These are phyloP conservation scores for Prinia subflava DNA, from an alignment of 2,113 vertebrate species.

Conservation along the genomic window DNA sequence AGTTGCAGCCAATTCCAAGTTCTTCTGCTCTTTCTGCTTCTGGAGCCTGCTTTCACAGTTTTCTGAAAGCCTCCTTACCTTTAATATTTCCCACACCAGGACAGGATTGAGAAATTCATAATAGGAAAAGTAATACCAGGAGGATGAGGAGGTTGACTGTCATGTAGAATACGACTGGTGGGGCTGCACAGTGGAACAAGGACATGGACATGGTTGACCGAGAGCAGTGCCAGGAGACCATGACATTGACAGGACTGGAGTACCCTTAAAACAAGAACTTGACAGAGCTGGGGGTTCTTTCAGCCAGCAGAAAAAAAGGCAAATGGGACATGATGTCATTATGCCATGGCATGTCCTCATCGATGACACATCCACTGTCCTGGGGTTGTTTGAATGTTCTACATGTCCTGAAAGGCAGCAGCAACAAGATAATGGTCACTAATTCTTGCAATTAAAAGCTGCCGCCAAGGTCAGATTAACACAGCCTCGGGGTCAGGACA, in stretches of 20 bases:
- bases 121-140: background rate
- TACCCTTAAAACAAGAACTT: background rate
- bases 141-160: accelerated
- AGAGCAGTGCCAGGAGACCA: background rate
- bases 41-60: too few species aligned
- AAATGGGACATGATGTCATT: background rate
- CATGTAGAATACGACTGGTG: accelerated
- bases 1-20: too few species aligned
- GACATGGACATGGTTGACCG: too few species aligned
- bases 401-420: background rate
- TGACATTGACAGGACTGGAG: background rate
- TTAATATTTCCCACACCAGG: too few species aligned
- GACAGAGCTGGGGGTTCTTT: too few species aligned
- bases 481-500: background rate
- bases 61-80: too few species aligned
- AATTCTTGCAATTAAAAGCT: background rate
- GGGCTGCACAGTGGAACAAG: background rate
- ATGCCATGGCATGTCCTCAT: background rate
- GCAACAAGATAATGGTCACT: background rate
- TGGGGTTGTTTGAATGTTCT: background rate
- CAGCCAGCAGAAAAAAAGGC: background rate
- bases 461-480: background rate
- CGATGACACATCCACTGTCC: background rate
- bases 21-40: too few species aligned
- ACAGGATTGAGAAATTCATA: accelerated